A percentile compares a stretch with the other conserved stretches of the same genome.
Conservation (phyloP, 2,113 vertebrate genomes). For the Rhegmatorhina hoffmannsi region DNA sequence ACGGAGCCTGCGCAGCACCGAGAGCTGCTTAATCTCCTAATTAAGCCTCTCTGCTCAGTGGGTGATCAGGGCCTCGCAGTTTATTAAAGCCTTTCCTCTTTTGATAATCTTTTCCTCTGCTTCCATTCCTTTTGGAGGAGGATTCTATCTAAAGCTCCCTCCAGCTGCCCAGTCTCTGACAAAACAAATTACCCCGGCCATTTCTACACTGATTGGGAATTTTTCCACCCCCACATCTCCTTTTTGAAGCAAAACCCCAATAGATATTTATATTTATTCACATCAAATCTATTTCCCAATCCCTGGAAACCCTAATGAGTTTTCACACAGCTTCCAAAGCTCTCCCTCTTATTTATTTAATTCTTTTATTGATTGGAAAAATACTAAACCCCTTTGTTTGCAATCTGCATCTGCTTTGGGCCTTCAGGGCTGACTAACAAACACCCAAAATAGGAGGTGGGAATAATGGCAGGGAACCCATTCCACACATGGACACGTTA, state of each 20-base stretch:
- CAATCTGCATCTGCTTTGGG: background rate
- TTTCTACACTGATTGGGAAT: background rate
- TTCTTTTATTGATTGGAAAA: rapidly evolving
- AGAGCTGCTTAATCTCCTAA: background rate
- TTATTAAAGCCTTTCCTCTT: conserved; percentile 40
- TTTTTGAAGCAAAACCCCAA: background rate
- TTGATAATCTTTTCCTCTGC: background rate
- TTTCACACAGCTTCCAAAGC: background rate
- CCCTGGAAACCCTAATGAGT: background rate
- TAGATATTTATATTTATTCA: background rate
- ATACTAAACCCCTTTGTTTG: background rate
- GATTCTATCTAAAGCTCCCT: background rate
- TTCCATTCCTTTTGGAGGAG: background rate
- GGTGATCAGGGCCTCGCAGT: conserved; percentile 5
- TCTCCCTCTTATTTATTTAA: background rate
- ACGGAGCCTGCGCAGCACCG: background rate
- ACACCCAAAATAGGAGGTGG: background rate
- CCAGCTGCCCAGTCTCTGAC: background rate
- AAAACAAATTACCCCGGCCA: background rate
- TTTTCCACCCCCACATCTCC: background rate
- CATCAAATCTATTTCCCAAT: background rate
- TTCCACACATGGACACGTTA: background rate
- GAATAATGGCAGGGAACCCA: background rate
- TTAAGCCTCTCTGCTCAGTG: background rate
- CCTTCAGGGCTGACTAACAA: background rate